These are phyloP conservation scores for Drosophila willistoni DNA, from an alignment of 1,140 invertebrate genomes.

Conservation along the genomic window DNA sequence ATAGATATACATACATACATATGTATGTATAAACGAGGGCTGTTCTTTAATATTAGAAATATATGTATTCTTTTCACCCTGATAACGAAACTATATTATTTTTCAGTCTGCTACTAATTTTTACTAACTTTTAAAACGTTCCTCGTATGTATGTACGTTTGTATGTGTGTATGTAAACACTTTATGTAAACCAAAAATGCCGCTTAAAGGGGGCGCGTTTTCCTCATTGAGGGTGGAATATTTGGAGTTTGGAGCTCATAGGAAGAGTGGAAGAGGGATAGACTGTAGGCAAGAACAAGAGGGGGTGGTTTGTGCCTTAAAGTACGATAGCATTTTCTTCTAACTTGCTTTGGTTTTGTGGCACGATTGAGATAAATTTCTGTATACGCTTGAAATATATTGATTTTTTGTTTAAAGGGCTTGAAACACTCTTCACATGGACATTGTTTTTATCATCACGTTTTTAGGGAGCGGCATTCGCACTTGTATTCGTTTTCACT, in stretches of 20 bases:
- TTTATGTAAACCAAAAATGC: slow-evolving; percentile 52
- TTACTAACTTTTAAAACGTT: not conserved
- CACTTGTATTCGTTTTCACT: slow-evolving; percentile 49
- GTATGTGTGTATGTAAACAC: slow-evolving; percentile 1
- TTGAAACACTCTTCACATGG: slow-evolving; percentile 56
- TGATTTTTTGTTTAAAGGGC: slow-evolving; percentile 64
- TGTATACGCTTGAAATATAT: slow-evolving; percentile 75
- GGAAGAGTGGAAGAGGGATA: not conserved
- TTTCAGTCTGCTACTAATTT: not conserved
- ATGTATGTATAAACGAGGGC: slow-evolving; percentile 20
- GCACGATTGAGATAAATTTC: slow-evolving; percentile 33
- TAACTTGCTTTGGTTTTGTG: slow-evolving; percentile 15
- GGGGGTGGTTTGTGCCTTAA: slow-evolving; percentile 71
- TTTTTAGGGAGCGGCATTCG: slow-evolving; percentile 64
- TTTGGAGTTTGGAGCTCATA: slow-evolving; percentile 32
- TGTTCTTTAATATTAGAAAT: not conserved
- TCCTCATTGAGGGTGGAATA: slow-evolving; percentile 57
- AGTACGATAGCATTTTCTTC: slow-evolving; percentile 60
- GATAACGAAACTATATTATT: not conserved
- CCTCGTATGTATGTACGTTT: slow-evolving; percentile 3
- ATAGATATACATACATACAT: slow-evolving; percentile 36
- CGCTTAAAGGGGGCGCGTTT: slow-evolving; percentile 67
- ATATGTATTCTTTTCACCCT: not conserved
- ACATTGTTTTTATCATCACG: slow-evolving; percentile 45
- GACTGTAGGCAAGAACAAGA: slow-evolving; percentile 12